Evolutionary conservation across 64 coral and sea anemone genomes (phyloP), one percentile per base, ranked within the genome.

Genomic region (Orbicella faveolata): DNA sequence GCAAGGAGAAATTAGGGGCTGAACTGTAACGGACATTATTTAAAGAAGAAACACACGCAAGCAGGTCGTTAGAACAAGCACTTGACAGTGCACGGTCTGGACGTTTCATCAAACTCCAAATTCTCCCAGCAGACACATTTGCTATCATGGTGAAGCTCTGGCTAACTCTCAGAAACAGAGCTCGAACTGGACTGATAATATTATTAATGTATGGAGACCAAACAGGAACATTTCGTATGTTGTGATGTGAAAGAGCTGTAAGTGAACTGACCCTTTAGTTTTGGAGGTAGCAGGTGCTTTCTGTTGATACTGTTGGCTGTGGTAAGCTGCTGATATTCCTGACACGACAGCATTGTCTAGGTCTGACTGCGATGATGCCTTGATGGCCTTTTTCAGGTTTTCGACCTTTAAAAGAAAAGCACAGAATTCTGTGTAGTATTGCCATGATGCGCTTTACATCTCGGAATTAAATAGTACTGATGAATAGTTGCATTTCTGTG

Each of bases 251-350:
- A 16, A 83, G 36, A 73, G 9, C 10, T n/a, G 21, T 2, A 57
- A 18, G 1, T 63, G 33, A 61, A 53, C 84, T 20, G 53, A 97
- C 95, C 95, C 95, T 88, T 97, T 97, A 61, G 90, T 89, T 91
- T 97, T 97, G 17, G 84, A 63, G 6, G 95, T 78, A 34, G 95
- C 52, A 25, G 85, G 90, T 57, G 95, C 83, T 73, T 94, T 96
- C 83, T 96, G 95, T 87, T 96, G 95, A 78, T 96, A 96, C 34
- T 96, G 95, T 55, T 96, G 95, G 63, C 95, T 96, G 75, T 96
- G 95, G 33, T 93, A 96, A 41, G 88, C 68, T 75, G 88, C 87
- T 30, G 82, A 37, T 75, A 96, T 89, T 30, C 88, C 89, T 53
- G 91, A 36, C 12, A 88, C 94, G 4, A 77, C 80, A 52, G 93